Base-by-base conservation (phyloP, 2,888 invertebrate genomes). In the Nudaria mundana region DNA sequence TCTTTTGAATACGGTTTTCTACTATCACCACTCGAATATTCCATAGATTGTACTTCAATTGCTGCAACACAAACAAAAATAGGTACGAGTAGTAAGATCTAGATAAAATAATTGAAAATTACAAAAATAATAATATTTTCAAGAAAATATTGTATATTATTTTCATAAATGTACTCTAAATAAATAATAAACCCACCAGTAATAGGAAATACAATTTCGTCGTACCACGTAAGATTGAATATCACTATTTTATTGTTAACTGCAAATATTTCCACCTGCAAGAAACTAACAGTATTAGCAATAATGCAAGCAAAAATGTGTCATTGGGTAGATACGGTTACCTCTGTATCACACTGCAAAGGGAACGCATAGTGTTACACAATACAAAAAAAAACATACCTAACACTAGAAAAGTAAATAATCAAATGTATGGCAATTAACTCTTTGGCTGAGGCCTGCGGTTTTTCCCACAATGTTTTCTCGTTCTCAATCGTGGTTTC, bases 191-290 rank as follows among this genome's bases (percentile, higher is more conserved):
- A 15, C 69, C 67, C 59, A 81, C 83, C 64, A 38, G 63, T 56
- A 1, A 82, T 56, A 11, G 76, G 77, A 40, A 76, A 81, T 5
- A 52, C 34, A 26, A 71, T 42, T 23, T 63, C 66, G 0, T 63
- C 60, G 5, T 55, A 37, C 80, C 80, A 83, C 2, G 56, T 51
- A 3, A 77, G 40, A 22, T 64, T 69, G 7, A 80, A 59, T 14
- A 53, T 30, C 7, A 81, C 38, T 8, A 44, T 18, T 22, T 51
- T 45, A 1, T 55, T 52, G 5, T 59, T 56, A 1, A 40, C 31
- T 8, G 63, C 48, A 4, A 37, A 32, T 3, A 55, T 34, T 5
- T 16, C 44, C 0, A 79, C 51, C 81, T 81, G 50, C 40, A 71
- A 70, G 6, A 2, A 23, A 11, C 3, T n/a, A n/a, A n/a, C n/a